Evolutionary conservation across 2,113 vertebrate genomes (phyloP).

Genomic region (Pavo muticus): DNA sequence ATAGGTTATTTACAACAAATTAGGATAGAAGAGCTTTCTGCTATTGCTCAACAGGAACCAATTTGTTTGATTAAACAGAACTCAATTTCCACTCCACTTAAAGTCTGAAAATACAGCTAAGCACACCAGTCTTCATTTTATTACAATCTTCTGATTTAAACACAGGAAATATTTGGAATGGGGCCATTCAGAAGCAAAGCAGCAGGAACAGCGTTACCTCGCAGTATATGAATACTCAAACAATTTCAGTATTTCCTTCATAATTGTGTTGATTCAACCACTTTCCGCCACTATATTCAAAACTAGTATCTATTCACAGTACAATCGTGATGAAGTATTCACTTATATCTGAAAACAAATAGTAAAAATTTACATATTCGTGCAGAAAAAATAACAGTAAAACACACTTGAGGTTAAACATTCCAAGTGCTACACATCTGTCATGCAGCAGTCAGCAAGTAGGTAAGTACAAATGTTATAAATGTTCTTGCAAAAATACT

Average conservation of each 20-base stretch:
- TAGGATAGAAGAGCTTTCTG: conserved; percentile 49
- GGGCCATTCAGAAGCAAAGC: background rate
- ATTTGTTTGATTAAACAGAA: conserved; percentile 68
- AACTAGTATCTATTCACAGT: background rate
- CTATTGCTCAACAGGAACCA: conserved; percentile 60
- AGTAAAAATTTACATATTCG: background rate
- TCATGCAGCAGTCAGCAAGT: background rate
- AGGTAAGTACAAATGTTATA: background rate
- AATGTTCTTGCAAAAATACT: background rate
- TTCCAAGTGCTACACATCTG: background rate
- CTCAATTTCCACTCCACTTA: background rate
- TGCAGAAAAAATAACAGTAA: background rate
- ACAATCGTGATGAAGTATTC: background rate
- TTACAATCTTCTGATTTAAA: background rate
- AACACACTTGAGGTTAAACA: background rate
- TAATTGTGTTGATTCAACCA: background rate
- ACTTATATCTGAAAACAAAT: background rate
- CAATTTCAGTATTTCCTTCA: background rate
- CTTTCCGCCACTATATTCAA: background rate
- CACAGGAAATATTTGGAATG: background rate
- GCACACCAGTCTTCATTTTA: background rate
- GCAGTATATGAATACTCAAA: no score
- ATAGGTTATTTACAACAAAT: conserved; percentile 65
- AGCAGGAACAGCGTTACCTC: no score
- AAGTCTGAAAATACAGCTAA: background rate